Evolutionary conservation across 2,113 vertebrate species (phyloP).

Genomic region (Gymnocephalus cernua): DNA sequence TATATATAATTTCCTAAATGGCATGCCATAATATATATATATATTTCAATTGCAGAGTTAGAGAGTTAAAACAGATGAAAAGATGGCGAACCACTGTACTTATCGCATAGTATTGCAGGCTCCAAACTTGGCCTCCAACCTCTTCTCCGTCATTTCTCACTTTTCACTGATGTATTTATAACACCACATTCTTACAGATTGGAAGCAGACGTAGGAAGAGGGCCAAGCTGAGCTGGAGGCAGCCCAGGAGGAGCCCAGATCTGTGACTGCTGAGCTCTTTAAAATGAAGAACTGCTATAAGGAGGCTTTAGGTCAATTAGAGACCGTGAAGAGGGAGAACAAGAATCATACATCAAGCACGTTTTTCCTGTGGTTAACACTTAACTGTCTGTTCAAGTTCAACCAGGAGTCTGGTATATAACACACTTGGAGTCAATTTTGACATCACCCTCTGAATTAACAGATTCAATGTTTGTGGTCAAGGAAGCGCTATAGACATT

Average conservation of each 20-base stretch:
- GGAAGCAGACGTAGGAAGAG: conserved; percentile 34
- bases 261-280: conserved; percentile 25
- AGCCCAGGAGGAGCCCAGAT: conserved; percentile 34
- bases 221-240: conserved; percentile 47
- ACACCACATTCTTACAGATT: conserved; percentile 37
- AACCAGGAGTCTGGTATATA: not conserved
- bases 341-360: conserved; percentile 11
- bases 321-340: conserved; percentile 15
- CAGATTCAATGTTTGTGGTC: not conserved
- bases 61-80: no score
- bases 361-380: not conserved
- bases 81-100: no score
- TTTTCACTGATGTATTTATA: conserved; percentile 54
- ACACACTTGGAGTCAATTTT: not conserved
- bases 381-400: not conserved
- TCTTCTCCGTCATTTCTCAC: conserved; percentile 36
- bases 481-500: no score
- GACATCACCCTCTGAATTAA: not conserved
- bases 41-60: no score
- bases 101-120: not conserved
- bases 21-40: no score
- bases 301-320: conserved; percentile 36
- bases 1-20: no score
- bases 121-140: conserved; percentile 25
- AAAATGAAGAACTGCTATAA: conserved; percentile 33